Evolutionary conservation across 2,113 vertebrate species (phyloP).

Genomic region (Stigmatopora argus): DNA sequence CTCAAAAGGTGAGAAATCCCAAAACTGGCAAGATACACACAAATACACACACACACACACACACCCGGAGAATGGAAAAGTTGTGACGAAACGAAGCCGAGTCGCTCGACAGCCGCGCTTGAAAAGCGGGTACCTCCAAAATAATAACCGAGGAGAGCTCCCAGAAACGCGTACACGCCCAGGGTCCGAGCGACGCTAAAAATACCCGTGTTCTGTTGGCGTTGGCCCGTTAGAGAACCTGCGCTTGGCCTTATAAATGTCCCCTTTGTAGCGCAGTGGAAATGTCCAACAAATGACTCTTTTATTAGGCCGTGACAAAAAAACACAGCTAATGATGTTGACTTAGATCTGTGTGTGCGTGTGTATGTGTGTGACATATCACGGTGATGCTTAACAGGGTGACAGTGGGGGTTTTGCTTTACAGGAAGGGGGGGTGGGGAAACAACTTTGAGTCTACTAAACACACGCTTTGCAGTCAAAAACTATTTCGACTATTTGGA

Average conservation of each 20-base stretch:
- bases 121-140: not conserved
- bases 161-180: constrained; percentile 37
- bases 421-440: not conserved
- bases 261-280: constrained; percentile 93
- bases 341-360: constrained; percentile 75
- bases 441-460: constrained; percentile 6
- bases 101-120: not conserved
- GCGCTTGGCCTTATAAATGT: constrained; percentile 85
- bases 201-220: constrained; percentile 89
- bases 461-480: not conserved
- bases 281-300: constrained; percentile 98
- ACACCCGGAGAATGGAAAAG: constrained; percentile 52
- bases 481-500: too few relatives aligned
- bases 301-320: constrained; percentile 97
- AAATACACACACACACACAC: constrained; percentile 9
- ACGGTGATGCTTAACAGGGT: constrained; percentile 1
- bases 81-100: constrained; percentile 51
- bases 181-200: constrained; percentile 81
- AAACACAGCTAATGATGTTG: constrained; percentile 98
- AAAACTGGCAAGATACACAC: constrained; percentile 32
- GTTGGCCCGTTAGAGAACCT: constrained; percentile 81
- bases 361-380: constrained; percentile 21
- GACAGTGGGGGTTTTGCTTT: not conserved
- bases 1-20: constrained; percentile 55
- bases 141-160: constrained; percentile 16